These are phyloP conservation scores for Nannospalax galili DNA, from an alignment of 2,113 vertebrate genomes.

Conservation along the genomic window DNA sequence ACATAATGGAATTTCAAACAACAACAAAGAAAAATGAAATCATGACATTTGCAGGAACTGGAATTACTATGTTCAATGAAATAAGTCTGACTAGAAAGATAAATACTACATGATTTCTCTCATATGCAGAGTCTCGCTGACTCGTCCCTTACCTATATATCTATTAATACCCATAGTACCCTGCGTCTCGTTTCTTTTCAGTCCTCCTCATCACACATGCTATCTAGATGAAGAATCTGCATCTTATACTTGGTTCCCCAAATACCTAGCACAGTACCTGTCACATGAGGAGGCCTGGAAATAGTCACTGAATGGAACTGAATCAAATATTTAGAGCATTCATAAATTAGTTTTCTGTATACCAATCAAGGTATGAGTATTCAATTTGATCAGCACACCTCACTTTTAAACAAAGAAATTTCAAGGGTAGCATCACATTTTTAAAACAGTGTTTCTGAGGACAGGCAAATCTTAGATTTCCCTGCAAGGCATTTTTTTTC, in stretches of 20 bases:
- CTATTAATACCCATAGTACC: not conserved
- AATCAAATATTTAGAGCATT: not conserved
- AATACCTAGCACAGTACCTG: not conserved
- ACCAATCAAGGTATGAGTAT: not conserved
- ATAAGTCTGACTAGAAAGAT: not conserved
- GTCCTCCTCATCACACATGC: not conserved
- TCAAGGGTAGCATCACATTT: not conserved
- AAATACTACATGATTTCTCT: not conserved
- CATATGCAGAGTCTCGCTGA: not conserved
- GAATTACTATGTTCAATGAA: not conserved
- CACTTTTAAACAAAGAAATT: not conserved
- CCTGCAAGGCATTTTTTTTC: constrained; percentile 21
- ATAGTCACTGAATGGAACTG: not conserved
- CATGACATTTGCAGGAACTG: not conserved
- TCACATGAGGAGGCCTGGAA: not conserved
- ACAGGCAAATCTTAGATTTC: not conserved
- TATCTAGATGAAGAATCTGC: not conserved
- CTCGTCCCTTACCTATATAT: not conserved
- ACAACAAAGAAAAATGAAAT: not conserved
- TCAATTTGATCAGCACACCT: not conserved
- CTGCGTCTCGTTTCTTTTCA: not conserved
- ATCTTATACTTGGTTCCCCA: not conserved
- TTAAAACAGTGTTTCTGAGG: not conserved
- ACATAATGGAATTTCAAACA: not conserved
- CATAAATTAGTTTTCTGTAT: not conserved